Percentiles rank a stretch among this genome's conserved stretches.
Conservation (phyloP, 2,888 invertebrate genomes). For the Platynereis dumerilii region DNA sequence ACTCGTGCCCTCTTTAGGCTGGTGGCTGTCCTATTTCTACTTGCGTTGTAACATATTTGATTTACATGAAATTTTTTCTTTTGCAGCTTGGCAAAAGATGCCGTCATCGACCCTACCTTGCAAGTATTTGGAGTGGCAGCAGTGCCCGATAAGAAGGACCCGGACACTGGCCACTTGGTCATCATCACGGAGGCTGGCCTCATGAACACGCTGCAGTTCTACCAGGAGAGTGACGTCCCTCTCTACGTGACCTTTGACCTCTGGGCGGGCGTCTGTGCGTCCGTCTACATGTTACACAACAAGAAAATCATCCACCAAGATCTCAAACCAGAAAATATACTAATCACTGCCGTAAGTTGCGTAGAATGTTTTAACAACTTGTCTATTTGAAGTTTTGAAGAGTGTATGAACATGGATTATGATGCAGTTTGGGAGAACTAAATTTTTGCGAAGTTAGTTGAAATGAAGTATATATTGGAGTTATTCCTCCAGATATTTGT, state of each 20-base stretch:
- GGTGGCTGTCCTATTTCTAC: too few relatives aligned
- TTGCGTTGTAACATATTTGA: too few relatives aligned
- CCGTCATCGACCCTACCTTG: slow-evolving; percentile 34
- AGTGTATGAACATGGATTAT: too few relatives aligned
- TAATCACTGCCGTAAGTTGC: slow-evolving; percentile 36
- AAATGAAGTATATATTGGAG: too few relatives aligned
- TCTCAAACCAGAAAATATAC: slow-evolving; percentile 41
- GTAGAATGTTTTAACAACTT: background rate
- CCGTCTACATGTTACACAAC: slow-evolving; percentile 35
- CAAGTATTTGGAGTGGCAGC: slow-evolving; percentile 40
- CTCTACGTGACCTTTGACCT: slow-evolving; percentile 33
- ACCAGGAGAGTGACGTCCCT: slow-evolving; percentile 33
- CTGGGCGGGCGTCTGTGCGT: slow-evolving; percentile 35
- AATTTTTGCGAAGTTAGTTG: too few relatives aligned
- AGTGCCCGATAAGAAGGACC: slow-evolving; percentile 33
- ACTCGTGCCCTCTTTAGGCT: too few relatives aligned
- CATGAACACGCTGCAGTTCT: slow-evolving; percentile 39
- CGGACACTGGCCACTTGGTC: slow-evolving; percentile 35
- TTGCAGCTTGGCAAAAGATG: slow-evolving; percentile 36
- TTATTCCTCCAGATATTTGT: too few relatives aligned
- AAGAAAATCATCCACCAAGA: slow-evolving; percentile 41
- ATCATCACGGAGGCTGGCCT: slow-evolving; percentile 40
- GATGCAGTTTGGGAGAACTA: too few relatives aligned
- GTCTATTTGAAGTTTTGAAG: too few relatives aligned
- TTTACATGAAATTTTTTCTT: too few relatives aligned